Conservation (phyloP, 2,797 vertebrate genomes). For the Eospalax fontanierii region DNA sequence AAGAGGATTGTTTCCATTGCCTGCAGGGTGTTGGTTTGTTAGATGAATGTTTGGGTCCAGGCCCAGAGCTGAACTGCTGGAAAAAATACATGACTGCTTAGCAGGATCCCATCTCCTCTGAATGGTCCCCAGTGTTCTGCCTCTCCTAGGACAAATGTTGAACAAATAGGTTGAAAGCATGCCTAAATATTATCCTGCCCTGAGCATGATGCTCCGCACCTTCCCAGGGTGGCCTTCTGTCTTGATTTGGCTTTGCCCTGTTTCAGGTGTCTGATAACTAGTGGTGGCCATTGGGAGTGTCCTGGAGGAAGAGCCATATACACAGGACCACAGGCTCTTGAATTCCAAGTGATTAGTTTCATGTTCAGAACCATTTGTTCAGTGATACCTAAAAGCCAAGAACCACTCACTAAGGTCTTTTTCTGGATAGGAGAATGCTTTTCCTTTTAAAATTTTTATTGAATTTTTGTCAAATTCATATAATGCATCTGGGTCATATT, state of each 20-base stretch:
- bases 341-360: neutral
- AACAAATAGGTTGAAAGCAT: constrained; percentile 33
- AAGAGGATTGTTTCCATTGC: neutral
- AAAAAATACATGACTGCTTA: neutral
- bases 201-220: neutral
- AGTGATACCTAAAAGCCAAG: neutral
- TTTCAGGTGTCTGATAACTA: neutral
- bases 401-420: neutral
- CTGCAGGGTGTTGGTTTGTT: neutral
- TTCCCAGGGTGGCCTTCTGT: constrained; percentile 18
- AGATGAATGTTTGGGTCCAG: neutral
- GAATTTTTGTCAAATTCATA: too few relatives aligned
- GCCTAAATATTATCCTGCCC: neutral
- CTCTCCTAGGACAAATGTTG: constrained; percentile 6
- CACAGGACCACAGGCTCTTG: neutral
- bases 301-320: neutral
- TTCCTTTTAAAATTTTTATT: too few relatives aligned
- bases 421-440: neutral
- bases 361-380: neutral
- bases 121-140: neutral
- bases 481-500: too few relatives aligned
- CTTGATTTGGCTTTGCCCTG: neutral
- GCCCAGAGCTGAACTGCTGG: constrained; percentile 62
- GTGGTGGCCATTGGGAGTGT: neutral
- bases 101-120: neutral